These are phyloP conservation scores for Phoronis australis DNA, from an alignment of 2,888 invertebrate genomes.

Conservation along the genomic window DNA sequence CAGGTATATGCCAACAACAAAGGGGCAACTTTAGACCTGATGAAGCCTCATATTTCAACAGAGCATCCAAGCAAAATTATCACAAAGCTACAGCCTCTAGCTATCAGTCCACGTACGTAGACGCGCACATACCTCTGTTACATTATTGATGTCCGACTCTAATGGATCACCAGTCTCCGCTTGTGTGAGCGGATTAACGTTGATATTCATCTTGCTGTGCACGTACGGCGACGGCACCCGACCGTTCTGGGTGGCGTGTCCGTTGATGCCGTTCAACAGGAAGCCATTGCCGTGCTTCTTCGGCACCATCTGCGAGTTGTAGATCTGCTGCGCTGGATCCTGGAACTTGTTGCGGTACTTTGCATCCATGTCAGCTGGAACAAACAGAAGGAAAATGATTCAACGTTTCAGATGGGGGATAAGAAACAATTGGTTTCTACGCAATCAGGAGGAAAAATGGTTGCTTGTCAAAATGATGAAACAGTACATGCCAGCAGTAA, in stretches of 20 bases:
- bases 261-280: slow-evolving; percentile 27
- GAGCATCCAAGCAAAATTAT: too few relatives aligned
- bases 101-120: neutral
- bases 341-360: slow-evolving; percentile 29
- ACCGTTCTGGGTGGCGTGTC: slow-evolving; percentile 10
- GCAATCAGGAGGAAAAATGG: too few relatives aligned
- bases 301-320: slow-evolving; percentile 29
- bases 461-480: too few relatives aligned
- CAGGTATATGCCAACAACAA: too few relatives aligned
- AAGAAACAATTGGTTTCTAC: too few relatives aligned
- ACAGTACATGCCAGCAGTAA: too few relatives aligned
- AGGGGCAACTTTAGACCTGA: too few relatives aligned
- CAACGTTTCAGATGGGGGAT: too few relatives aligned
- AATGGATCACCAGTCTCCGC: slow-evolving; percentile 10
- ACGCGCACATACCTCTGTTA: neutral
- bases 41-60: too few relatives aligned
- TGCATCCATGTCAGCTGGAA: slow-evolving; percentile 21
- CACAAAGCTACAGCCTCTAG: neutral
- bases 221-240: slow-evolving; percentile 17
- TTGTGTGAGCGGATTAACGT: slow-evolving; percentile 30
- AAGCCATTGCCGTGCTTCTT: slow-evolving; percentile 14
- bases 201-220: slow-evolving; percentile 30
- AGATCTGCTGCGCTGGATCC: slow-evolving; percentile 30
- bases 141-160: neutral
- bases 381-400: neutral